Base-by-base conservation (phyloP, 2,888 invertebrate genomes). In the Entomobrya proxima region DNA sequence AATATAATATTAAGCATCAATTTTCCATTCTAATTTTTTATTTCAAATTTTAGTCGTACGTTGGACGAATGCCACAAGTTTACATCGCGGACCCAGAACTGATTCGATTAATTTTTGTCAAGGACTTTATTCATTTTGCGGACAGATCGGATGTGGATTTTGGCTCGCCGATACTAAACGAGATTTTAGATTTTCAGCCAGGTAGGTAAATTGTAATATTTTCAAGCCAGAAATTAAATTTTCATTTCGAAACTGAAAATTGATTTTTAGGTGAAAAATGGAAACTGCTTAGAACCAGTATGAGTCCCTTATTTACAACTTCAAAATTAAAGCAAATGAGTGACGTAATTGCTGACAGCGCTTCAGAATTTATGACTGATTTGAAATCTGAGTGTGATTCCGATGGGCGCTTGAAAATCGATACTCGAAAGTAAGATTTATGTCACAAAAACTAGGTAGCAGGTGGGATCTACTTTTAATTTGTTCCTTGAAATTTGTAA, bases 31-130 rank as follows among this genome's bases (percentile, higher is more conserved):
- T 13, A 27, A 27, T 27, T 27, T 55, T 1, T 55, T 7, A 6
- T 27, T 40, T 69, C 4, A 5, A 27, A 30, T 58, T 58, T 11
- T 61, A 90, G 90, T 81, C 88, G 0, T 90, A 90, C 50, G 86
- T 89, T 55, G 90, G 90, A 9, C 77, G 87, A 47, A 55, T 52
- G 11, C 88, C 90, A 9, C 81, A 88, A 52, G 61, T 90, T 18
- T 88, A 87, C 40, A 69, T 90, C 32, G 82, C 87, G 9, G 88
- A 89, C 37, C 89, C 89, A 0, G 89, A 88, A 27, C 50, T 90
- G 2, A 84, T 90, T 50, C 82, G 88, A 3, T 21, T 86, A 7
- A 84, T 90, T 24, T 88, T 87, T 47, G 88, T 88, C 15, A 88
- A 88, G 74, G 88, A 89, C 47, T 84, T 50, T 61, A 77, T 67